Conservation (phyloP, 2,888 invertebrate species). For the Papilio gigon region DNA sequence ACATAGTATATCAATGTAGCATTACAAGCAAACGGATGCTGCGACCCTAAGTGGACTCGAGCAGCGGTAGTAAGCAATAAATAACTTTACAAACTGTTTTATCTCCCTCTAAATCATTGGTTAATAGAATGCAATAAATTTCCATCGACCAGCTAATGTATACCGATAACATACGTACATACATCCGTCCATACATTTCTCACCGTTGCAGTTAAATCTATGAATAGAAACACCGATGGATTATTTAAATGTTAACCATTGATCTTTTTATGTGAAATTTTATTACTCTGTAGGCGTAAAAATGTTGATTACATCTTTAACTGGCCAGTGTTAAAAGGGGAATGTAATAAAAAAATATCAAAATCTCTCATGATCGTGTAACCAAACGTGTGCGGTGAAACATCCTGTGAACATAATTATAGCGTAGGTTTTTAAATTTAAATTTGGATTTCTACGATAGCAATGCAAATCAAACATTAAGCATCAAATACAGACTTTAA, state of each 20-base stretch:
- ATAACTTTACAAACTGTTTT: constrained; percentile 33
- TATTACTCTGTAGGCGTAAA: constrained; percentile 39
- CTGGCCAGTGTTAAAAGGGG: constrained; percentile 11
- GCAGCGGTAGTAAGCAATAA: constrained; percentile 28
- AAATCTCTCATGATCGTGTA: constrained; percentile 3
- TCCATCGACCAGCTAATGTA: constrained; percentile 52
- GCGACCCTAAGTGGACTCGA: constrained; percentile 15
- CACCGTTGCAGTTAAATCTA: constrained; percentile 55
- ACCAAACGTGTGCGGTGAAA: neutral
- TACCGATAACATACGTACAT: constrained; percentile 36
- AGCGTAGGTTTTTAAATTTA: too few relatives aligned
- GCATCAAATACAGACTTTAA: too few relatives aligned
- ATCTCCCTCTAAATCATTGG: constrained; percentile 43
- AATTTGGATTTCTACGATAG: too few relatives aligned
- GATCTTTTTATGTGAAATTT: constrained; percentile 45
- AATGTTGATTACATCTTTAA: constrained; percentile 33
- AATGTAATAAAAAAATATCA: constrained; percentile 19
- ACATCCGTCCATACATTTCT: constrained; percentile 33
- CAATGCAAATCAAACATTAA: too few relatives aligned
- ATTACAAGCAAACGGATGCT: constrained; percentile 7
- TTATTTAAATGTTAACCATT: constrained; percentile 46
- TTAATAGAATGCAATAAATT: constrained; percentile 53
- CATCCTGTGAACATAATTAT: neutral
- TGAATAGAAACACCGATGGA: constrained; percentile 51
- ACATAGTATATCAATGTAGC: neutral